Evolutionary conservation across 2,888 invertebrate species (phyloP), one percentile per base, ranked within the genome.

Genomic region (Drosophila buzzatii): DNA sequence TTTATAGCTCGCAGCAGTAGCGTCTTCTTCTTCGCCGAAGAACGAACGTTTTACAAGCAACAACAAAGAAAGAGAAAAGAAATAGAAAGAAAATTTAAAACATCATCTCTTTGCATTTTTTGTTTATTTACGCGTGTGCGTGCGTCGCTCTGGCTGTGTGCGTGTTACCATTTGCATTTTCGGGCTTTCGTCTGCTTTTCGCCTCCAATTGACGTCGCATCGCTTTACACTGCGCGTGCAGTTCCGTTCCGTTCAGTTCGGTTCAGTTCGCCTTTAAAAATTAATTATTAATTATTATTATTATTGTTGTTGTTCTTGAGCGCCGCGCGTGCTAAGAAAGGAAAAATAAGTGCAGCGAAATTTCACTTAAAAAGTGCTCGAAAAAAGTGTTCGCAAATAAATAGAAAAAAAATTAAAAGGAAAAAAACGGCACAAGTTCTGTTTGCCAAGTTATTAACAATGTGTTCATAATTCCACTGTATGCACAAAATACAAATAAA

Each of bases 41-140:
- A 85, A 85, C 88, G 82, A 87, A 85, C 90, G 84, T 89, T 87
- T 89, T 84, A 85, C 82, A 68, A 70, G 44, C 52, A 44, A 45
- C 33, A 55, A 53, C 20, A 49, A 66, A 47, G 16, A 18, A 3
- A 14, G 33, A 49, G n/a, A n/a, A 31, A 72, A 55, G 45, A 62
- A 59, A 45, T 23, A 44, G 23, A 61, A 27, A 59, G 58, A n/a
- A 58, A 53, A 18, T 55, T 27, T n/a, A 60, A 62, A 68, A 45
- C 67, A 14, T 51, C 33, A 57, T 53, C 57, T 66, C 41, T 57
- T 42, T 59, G 56, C 58, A 63, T 55, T 57, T 41, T 70, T 20
- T 59, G 41, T 35, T 63, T 45, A 53, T 59, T 49, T 52, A 52
- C 55, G 62, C 51, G 60, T 49, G 23, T 49, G 37, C 16, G 41